These are phyloP conservation scores for Portunus trituberculatus DNA, from an alignment of 1,140 invertebrate species.

Conservation along the genomic window DNA sequence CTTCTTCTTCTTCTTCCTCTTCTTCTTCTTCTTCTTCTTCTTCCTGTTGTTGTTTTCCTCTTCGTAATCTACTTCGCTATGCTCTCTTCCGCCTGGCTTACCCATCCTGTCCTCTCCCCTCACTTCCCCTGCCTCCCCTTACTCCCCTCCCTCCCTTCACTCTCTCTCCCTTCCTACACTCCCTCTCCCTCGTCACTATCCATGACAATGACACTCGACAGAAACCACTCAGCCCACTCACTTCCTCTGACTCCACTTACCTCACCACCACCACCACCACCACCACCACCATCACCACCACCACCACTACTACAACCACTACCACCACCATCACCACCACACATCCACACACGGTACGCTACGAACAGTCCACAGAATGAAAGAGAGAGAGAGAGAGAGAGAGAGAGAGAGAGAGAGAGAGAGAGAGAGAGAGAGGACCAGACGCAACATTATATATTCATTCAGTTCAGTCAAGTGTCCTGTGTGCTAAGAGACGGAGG, in stretches of 20 bases:
- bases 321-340: not conserved
- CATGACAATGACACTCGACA: not conserved
- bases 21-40: no score
- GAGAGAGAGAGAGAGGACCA: conserved; percentile 27
- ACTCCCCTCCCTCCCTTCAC: not conserved
- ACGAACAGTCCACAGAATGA: no score
- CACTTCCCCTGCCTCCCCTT: not conserved
- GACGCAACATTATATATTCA: not conserved
- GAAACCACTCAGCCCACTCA: not conserved
- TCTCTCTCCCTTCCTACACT: not conserved
- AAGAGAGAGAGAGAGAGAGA: conserved; percentile 28
- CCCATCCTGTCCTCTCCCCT: not conserved
- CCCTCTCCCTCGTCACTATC: not conserved
- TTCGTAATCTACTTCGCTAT: no score
- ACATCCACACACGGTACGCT: no score
- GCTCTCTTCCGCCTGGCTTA: not conserved
- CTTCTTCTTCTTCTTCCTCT: no score
- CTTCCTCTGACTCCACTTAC: not conserved
- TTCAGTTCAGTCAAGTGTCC: not conserved
- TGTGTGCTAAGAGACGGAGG: not conserved
- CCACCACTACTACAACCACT: conserved; percentile 1
- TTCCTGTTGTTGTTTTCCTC: no score
- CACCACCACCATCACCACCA: not conserved
- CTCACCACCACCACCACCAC: not conserved
- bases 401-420: not conserved